Conservation (phyloP, 1,140 invertebrate species). For the Planococcus citri region DNA sequence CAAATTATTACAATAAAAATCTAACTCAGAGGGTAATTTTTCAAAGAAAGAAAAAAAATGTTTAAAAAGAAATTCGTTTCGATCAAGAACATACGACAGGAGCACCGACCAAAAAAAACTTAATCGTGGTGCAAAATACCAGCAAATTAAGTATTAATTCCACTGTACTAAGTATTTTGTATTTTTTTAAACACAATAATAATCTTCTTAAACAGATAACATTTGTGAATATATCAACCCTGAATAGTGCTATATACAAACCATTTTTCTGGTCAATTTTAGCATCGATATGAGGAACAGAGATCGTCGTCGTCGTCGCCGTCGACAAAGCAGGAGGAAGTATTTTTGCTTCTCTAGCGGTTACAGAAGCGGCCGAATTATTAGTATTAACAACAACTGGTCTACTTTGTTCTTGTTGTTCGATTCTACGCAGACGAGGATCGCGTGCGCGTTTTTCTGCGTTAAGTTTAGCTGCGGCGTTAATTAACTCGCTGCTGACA, state of each 20-base stretch:
- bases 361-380: neutral
- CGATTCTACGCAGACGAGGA: conserved; percentile 11
- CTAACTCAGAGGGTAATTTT: too few species aligned
- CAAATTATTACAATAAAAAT: too few species aligned
- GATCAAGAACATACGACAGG: neutral
- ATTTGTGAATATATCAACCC: conserved; percentile 10
- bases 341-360: neutral
- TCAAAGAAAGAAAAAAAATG: neutral
- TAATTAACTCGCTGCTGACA: neutral
- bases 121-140: neutral
- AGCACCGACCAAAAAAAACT: neutral
- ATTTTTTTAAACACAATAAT: conserved; percentile 10
- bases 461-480: too few species aligned
- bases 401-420: neutral
- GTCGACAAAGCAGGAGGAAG: neutral
- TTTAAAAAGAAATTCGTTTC: neutral
- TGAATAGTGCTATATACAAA: conserved; percentile 17
- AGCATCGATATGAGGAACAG: neutral
- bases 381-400: neutral
- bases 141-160: conserved; percentile 10
- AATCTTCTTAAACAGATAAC: neutral
- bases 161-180: conserved; percentile 18
- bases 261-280: conserved; percentile 17
- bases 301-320: neutral
- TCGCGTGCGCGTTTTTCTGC: conserved; percentile 10